Percentiles rank a stretch among this genome's conserved stretches.
phyloP scores from a whole-genome alignment of 1,140 invertebrate genomes.

The Notospermus geniculatus region DNA sequence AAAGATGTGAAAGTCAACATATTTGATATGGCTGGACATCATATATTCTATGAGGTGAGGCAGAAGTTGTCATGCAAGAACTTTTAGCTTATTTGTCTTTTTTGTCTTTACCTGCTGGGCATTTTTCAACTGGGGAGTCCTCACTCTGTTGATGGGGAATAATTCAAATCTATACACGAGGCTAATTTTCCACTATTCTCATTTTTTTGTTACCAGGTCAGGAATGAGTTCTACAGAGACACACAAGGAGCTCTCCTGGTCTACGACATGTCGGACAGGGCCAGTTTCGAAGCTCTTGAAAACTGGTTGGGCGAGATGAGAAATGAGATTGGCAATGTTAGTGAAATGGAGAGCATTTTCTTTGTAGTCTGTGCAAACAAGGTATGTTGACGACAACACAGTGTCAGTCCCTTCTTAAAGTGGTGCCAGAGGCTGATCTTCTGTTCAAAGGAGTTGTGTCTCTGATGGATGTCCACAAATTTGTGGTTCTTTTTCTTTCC shows the following conservation, averaged over 20 bases:
- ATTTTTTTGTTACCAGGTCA: conserved; percentile 35
- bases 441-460: too few relatives aligned
- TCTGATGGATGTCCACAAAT: too few relatives aligned
- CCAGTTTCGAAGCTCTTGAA: conserved; percentile 50
- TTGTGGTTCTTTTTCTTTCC: conserved; percentile 17
- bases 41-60: conserved; percentile 58
- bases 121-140: too few relatives aligned
- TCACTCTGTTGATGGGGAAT: too few relatives aligned
- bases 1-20: conserved; percentile 57
- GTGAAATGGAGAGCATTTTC: conserved; percentile 48
- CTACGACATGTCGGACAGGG: conserved; percentile 47
- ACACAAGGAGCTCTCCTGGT: conserved; percentile 54
- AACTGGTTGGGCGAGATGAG: conserved; percentile 52
- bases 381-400: too few relatives aligned
- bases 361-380: conserved; percentile 55
- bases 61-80: neutral
- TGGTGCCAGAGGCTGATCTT: too few relatives aligned
- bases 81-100: too few relatives aligned
- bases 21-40: conserved; percentile 60
- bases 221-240: conserved; percentile 57
- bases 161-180: too few relatives aligned
- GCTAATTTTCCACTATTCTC: conserved; percentile 17
- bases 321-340: conserved; percentile 45
- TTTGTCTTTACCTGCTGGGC: too few relatives aligned
- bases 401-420: too few relatives aligned